A percentile compares a stretch with the other conserved stretches of the same genome.
These are phyloP conservation scores for Maccullochella peelii DNA, from an alignment of 2,113 vertebrate species.

Conservation along the genomic window DNA sequence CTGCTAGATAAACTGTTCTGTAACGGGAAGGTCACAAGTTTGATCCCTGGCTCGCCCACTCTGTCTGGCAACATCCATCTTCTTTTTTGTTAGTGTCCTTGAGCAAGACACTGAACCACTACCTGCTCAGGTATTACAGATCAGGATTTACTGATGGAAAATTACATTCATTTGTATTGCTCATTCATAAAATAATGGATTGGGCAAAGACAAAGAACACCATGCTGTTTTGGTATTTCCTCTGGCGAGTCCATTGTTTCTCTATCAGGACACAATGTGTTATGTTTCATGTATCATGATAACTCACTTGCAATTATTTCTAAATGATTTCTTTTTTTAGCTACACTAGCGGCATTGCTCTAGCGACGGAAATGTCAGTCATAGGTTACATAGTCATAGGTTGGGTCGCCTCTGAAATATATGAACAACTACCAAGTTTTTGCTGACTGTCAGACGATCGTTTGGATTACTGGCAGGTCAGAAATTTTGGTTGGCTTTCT, in stretches of 20 bases:
- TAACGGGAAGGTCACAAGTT: conserved; percentile 5
- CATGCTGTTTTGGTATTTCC: no score
- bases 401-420: no score
- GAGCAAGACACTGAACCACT: background rate
- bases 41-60: background rate
- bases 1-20: conserved; percentile 24
- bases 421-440: no score
- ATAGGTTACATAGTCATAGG: no score
- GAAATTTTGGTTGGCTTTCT: no score
- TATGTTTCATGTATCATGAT: no score
- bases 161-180: background rate
- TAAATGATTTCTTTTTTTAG: no score
- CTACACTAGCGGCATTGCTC: background rate
- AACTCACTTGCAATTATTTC: no score
- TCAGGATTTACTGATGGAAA: background rate
- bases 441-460: no score
- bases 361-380: background rate
- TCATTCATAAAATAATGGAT: background rate
- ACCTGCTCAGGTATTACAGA: background rate
- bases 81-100: conserved; percentile 19
- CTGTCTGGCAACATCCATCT: conserved; percentile 28
- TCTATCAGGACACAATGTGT: no score
- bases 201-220: background rate
- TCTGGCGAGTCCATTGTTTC: no score
- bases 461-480: no score